These are phyloP conservation scores for Cydia strobilella DNA, from an alignment of 1,140 invertebrate species.

Conservation along the genomic window DNA sequence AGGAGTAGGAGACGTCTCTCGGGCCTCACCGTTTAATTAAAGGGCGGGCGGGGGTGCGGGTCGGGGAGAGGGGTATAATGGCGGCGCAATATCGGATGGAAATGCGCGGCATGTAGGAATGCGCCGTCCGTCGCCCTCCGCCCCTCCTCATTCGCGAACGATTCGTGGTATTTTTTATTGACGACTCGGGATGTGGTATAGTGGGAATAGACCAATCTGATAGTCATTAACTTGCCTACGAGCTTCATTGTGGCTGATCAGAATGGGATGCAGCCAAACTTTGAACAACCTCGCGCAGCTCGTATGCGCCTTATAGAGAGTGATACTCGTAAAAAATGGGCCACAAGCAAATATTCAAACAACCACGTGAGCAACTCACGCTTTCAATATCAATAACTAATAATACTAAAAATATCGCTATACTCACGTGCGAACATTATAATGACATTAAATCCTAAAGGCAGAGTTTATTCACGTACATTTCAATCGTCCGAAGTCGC, in stretches of 20 bases:
- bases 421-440: too few relatives aligned
- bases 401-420: too few relatives aligned
- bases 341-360: too few relatives aligned
- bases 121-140: conserved; percentile 62
- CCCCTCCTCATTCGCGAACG: conserved; percentile 72
- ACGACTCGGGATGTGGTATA: conserved; percentile 72
- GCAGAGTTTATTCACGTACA: too few relatives aligned
- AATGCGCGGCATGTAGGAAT: conserved; percentile 80
- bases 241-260: conserved; percentile 35
- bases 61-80: conserved; percentile 73
- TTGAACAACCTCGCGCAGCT: too few relatives aligned
- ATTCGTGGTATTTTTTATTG: conserved; percentile 80
- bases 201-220: conserved; percentile 58
- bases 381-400: too few relatives aligned
- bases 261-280: too few relatives aligned
- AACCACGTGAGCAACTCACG: too few relatives aligned
- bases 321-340: too few relatives aligned
- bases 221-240: conserved; percentile 47
- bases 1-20: conserved; percentile 72
- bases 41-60: conserved; percentile 64
- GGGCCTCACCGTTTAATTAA: conserved; percentile 79
- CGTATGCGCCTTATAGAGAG: too few relatives aligned
- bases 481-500: too few relatives aligned
- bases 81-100: conserved; percentile 79
- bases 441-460: too few relatives aligned